A percentile compares a stretch with the other conserved stretches of the same genome.
phyloP scores from a whole-genome alignment of 2,888 invertebrate species.

The Drosophila neoperkinsi region DNA sequence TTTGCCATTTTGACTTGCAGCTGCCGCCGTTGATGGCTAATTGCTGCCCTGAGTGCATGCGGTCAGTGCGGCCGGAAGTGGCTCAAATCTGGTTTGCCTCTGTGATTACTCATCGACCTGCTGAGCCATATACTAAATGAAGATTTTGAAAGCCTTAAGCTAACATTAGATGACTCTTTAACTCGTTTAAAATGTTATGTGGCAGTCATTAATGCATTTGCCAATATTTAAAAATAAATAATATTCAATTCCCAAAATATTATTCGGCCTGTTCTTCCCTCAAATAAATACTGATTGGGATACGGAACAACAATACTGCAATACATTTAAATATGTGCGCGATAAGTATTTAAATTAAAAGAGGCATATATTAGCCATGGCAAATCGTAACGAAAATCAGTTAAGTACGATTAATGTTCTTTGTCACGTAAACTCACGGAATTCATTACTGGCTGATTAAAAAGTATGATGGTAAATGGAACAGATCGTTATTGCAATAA shows the following conservation, averaged over 20 bases:
- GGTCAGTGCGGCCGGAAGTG: conserved; percentile 21
- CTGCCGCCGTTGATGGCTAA: conserved; percentile 16
- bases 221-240: not conserved
- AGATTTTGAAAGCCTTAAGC: not conserved
- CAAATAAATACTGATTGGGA: not conserved
- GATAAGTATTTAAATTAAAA: not conserved
- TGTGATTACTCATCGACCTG: conserved; percentile 1
- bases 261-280: not conserved
- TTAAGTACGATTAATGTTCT: not conserved
- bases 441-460: conserved; percentile 9
- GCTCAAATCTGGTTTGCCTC: conserved; percentile 9
- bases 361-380: too few relatives aligned
- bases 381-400: not conserved
- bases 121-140: not conserved
- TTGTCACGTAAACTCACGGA: not conserved
- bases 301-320: not conserved
- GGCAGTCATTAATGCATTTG: not conserved
- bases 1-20: conserved; percentile 32
- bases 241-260: not conserved
- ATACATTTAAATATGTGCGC: not conserved
- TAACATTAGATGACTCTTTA: not conserved
- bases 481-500: conserved; percentile 40
- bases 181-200: not conserved
- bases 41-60: conserved; percentile 24
- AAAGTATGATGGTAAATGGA: conserved; percentile 8